phyloP scores from a whole-genome alignment of 2,113 vertebrate genomes.

The Thryonomys swinderianus region DNA sequence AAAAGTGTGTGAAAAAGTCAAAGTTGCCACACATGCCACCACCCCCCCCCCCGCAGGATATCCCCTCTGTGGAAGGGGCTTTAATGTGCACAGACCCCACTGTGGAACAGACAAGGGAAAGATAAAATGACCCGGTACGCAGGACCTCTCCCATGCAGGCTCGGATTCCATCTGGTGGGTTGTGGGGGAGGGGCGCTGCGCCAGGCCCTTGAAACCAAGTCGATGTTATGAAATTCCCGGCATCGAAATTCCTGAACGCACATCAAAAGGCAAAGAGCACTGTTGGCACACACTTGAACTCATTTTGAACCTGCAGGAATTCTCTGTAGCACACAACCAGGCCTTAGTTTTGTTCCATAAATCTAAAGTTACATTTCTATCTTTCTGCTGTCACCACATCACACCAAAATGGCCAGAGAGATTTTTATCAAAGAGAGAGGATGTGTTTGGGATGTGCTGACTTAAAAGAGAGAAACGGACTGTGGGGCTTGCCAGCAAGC shows the following conservation, averaged over 20 bases:
- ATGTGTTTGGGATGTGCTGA: constrained; percentile 48
- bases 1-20: constrained; percentile 3
- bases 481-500: background rate
- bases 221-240: constrained; percentile 64
- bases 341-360: constrained; percentile 63
- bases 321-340: constrained; percentile 22
- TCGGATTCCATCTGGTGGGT: constrained; percentile 27
- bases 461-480: background rate
- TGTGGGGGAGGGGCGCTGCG: background rate
- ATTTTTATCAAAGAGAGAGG: constrained; percentile 58
- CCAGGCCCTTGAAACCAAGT: constrained; percentile 39
- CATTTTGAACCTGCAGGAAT: constrained; percentile 64
- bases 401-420: constrained; percentile 51
- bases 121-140: background rate
- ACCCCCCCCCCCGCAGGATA: background rate
- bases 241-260: constrained; percentile 67
- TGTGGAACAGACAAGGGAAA: background rate
- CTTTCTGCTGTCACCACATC: constrained; percentile 64
- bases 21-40: background rate
- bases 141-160: background rate
- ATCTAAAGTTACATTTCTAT: constrained; percentile 60
- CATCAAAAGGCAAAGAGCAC: constrained; percentile 68
- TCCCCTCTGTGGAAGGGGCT: background rate
- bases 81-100: constrained; percentile 35
- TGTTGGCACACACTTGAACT: constrained; percentile 77